Conservation (phyloP, 2,888 invertebrate species). For the Bellardia pandia region DNA sequence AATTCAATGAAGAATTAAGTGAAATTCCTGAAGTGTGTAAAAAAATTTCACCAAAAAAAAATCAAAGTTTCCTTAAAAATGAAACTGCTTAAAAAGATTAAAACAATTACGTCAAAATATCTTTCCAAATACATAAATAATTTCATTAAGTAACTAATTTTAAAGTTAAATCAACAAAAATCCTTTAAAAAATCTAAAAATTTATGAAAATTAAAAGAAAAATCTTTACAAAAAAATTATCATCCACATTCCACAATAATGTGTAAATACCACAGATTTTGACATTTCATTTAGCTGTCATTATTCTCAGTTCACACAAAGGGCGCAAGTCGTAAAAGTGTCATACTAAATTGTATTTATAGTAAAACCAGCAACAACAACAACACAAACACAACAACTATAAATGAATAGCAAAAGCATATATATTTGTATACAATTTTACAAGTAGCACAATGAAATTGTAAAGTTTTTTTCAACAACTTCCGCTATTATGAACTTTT, state of each 20-base stretch:
- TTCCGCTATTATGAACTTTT: neutral
- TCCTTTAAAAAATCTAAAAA: neutral
- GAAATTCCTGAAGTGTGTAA: constrained; percentile 15
- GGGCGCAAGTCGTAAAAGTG: constrained; percentile 67
- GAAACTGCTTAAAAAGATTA: neutral
- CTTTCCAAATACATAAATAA: no score
- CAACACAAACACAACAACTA: neutral
- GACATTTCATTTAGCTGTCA: constrained; percentile 58
- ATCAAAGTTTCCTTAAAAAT: neutral
- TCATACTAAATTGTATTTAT: constrained; percentile 52
- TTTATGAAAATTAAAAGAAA: neutral
- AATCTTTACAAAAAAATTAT: constrained; percentile 10
- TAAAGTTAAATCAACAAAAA: no score
- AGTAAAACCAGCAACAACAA: constrained; percentile 31
- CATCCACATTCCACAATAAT: constrained; percentile 64
- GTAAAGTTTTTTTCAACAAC: neutral
- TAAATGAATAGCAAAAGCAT: neutral
- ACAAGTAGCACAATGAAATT: neutral
- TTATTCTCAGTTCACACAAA: neutral
- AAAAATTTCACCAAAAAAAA: constrained; percentile 1
- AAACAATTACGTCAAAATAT: neutral
- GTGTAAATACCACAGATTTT: constrained; percentile 51
- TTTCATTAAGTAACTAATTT: no score
- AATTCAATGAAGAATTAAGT: neutral
- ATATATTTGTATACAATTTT: constrained; percentile 24